phyloP scores from a whole-genome alignment of 2,113 vertebrate species.

The Etia nguti region DNA sequence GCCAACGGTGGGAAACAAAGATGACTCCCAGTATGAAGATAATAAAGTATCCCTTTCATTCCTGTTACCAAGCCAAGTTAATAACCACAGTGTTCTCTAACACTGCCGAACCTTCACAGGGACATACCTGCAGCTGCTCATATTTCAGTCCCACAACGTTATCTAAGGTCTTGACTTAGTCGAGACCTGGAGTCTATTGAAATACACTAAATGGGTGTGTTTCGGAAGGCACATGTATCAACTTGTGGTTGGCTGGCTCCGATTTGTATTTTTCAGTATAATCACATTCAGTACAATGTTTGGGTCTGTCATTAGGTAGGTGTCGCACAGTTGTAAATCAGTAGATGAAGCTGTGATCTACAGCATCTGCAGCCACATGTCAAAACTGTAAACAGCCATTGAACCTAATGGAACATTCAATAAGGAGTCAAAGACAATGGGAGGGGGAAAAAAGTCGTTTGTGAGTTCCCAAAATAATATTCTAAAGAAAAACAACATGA shows the following conservation, averaged over 20 bases:
- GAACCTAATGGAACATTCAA: neutral
- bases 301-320: neutral
- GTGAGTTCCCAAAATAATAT: neutral
- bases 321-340: neutral
- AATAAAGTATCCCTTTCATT: slow-evolving; percentile 13
- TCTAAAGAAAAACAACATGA: neutral
- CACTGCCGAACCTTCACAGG: neutral
- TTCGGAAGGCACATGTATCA: neutral
- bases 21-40: slow-evolving; percentile 1
- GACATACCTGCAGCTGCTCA: slow-evolving; percentile 18
- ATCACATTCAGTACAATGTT: neutral
- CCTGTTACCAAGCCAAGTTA: slow-evolving; percentile 21
- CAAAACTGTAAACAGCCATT: neutral
- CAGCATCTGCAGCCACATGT: neutral
- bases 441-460: rapidly evolving
- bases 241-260: slow-evolving; percentile 1
- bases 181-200: neutral
- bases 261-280: slow-evolving; percentile 7
- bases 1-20: neutral
- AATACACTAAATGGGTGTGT: neutral
- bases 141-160: slow-evolving; percentile 15
- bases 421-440: neutral
- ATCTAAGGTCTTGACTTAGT: slow-evolving; percentile 16
- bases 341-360: neutral
- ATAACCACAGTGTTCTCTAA: slow-evolving; percentile 12